phyloP scores from a whole-genome alignment of 1,140 invertebrate species.

The Diachasma alloeum region DNA sequence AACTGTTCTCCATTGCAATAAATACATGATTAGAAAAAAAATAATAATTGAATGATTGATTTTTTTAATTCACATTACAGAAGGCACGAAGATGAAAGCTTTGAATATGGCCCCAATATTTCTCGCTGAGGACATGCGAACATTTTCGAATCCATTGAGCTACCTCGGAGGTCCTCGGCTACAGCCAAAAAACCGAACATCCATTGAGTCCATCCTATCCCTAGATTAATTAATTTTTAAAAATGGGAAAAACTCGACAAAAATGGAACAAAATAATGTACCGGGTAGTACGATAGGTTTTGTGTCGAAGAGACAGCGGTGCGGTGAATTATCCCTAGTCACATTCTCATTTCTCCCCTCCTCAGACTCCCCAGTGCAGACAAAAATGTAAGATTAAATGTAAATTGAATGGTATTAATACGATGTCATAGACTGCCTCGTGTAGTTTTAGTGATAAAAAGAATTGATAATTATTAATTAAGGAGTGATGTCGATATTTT shows the following conservation, averaged over 20 bases:
- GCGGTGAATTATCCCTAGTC: neutral
- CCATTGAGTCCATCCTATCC: conserved; percentile 76
- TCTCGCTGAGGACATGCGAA: conserved; percentile 66
- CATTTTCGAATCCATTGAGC: conserved; percentile 75
- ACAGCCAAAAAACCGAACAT: conserved; percentile 65
- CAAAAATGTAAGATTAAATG: neutral
- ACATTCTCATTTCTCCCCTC: neutral
- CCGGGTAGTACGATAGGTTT: neutral
- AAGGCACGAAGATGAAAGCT: conserved; percentile 39
- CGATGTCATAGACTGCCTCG: neutral
- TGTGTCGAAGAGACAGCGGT: neutral
- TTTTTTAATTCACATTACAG: conserved; percentile 34
- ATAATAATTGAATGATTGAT: neutral
- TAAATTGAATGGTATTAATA: neutral
- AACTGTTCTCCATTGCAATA: no score
- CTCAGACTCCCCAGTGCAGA: neutral
- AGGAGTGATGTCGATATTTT: conserved; percentile 1
- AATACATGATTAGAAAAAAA: no score
- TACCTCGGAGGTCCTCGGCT: conserved; percentile 74
- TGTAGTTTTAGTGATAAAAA: neutral
- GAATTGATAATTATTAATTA: neutral
- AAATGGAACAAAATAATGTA: neutral
- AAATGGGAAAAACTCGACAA: neutral
- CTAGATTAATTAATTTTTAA: conserved; percentile 68
- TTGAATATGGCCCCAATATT: conserved; percentile 62